Conservation (phyloP, 2,888 invertebrate species). For the Mesodorylaimus sp. region DNA sequence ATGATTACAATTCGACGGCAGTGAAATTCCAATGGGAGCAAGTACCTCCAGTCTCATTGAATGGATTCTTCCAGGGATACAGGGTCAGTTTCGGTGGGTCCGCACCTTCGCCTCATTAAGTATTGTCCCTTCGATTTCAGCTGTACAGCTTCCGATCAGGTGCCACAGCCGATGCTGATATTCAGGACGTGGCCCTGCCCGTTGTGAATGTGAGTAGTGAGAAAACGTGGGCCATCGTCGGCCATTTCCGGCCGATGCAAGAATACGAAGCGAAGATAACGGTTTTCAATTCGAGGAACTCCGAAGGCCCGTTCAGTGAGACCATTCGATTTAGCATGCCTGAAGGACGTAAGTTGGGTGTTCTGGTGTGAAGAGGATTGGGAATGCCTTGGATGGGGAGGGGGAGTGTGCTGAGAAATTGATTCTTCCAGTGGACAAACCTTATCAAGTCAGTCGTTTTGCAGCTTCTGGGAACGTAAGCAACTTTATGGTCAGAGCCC, state of each 20-base stretch:
- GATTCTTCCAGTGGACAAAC: no score
- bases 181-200: no score
- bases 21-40: slow-evolving; percentile 73
- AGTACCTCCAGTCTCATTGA: slow-evolving; percentile 54
- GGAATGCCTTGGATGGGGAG: no score
- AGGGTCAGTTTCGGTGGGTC: slow-evolving; percentile 44
- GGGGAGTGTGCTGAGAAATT: no score
- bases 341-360: slow-evolving; percentile 47
- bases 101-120: no score
- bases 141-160: no score
- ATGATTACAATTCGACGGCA: slow-evolving; percentile 55
- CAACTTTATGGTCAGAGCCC: slow-evolving; percentile 58
- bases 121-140: no score
- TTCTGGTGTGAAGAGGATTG: no score
- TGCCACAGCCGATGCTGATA: no score
- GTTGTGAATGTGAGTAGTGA: neutral
- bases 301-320: slow-evolving; percentile 71
- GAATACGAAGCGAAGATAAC: slow-evolving; percentile 70
- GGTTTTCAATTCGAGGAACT: slow-evolving; percentile 70
- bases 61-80: slow-evolving; percentile 73
- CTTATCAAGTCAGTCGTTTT: no score
- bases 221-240: slow-evolving; percentile 49
- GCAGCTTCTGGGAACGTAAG: slow-evolving; percentile 62
- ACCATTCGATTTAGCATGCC: slow-evolving; percentile 63
- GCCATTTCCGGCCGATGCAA: slow-evolving; percentile 58